These are phyloP conservation scores for Drosophila fungiperda DNA, from an alignment of 2,888 invertebrate species.

Conservation along the genomic window DNA sequence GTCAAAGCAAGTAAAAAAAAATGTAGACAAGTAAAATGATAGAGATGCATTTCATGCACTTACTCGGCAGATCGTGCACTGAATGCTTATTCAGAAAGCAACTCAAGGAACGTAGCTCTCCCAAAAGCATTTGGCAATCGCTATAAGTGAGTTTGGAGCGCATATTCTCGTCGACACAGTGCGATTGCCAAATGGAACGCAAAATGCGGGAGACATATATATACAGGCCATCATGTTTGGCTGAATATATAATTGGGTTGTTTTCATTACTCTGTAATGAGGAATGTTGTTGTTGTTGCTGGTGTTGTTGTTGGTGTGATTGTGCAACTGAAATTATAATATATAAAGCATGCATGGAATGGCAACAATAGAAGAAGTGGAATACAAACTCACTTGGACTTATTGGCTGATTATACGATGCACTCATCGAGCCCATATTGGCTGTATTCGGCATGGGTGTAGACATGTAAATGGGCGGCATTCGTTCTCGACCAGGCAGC, in stretches of 20 bases:
- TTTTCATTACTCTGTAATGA: slow-evolving; percentile 67
- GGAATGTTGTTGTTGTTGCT: slow-evolving; percentile 34
- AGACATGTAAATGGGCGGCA: slow-evolving; percentile 83
- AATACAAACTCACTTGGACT: slow-evolving; percentile 84
- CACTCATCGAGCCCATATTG: slow-evolving; percentile 39
- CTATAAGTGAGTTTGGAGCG: slow-evolving; percentile 89
- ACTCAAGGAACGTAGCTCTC: slow-evolving; percentile 90
- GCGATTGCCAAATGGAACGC: slow-evolving; percentile 94
- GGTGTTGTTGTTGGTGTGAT: slow-evolving; percentile 7
- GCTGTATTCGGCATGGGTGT: slow-evolving; percentile 80
- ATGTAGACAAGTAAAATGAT: background rate
- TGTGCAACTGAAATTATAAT: slow-evolving; percentile 35
- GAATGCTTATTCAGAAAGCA: slow-evolving; percentile 91
- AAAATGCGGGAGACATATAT: slow-evolving; percentile 95
- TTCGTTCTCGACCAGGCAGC: slow-evolving; percentile 50
- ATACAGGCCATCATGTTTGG: slow-evolving; percentile 97
- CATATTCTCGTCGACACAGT: slow-evolving; percentile 90
- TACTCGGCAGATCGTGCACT: slow-evolving; percentile 83
- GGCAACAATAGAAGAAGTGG: background rate
- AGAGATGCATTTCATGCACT: background rate
- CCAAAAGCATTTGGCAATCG: slow-evolving; percentile 90
- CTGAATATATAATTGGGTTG: slow-evolving; percentile 87
- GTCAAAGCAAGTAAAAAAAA: background rate
- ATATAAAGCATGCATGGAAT: background rate
- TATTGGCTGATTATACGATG: slow-evolving; percentile 84